Conservation (phyloP, 2,888 invertebrate species). For the Nomada lathburiana region DNA sequence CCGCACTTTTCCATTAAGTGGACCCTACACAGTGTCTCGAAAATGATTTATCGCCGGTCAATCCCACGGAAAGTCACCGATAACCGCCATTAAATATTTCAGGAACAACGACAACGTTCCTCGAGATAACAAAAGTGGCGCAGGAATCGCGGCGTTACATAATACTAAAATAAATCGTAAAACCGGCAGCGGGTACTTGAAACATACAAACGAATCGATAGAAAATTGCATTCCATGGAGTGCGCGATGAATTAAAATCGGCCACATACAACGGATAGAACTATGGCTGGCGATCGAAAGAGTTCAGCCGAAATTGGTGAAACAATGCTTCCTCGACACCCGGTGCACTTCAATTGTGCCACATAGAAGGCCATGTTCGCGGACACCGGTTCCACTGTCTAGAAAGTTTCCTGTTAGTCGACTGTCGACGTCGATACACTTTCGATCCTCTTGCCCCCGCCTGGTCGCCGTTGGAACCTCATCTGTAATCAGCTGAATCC, state of each 20-base stretch:
- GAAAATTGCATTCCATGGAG: background rate
- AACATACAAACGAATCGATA: background rate
- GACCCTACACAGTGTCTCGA: slow-evolving; percentile 29
- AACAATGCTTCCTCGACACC: slow-evolving; percentile 41
- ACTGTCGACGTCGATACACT: slow-evolving; percentile 47
- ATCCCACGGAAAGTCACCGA: too few relatives aligned
- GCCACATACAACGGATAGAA: background rate
- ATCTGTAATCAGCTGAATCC: slow-evolving; percentile 41
- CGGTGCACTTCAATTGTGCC: slow-evolving; percentile 48
- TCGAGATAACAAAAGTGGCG: background rate
- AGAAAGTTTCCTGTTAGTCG: slow-evolving; percentile 58
- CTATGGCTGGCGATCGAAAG: background rate
- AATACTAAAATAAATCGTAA: background rate
- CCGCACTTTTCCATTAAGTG: slow-evolving; percentile 35
- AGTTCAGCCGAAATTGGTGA: background rate
- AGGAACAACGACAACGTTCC: background rate
- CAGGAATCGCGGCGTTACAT: background rate
- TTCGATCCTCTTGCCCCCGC: slow-evolving; percentile 42
- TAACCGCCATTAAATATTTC: too few relatives aligned
- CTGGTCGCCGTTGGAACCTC: slow-evolving; percentile 35
- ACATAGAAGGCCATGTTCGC: slow-evolving; percentile 34
- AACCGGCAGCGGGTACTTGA: background rate
- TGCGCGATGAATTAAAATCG: background rate
- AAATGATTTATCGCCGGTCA: background rate
- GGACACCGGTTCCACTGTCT: slow-evolving; percentile 45